Evolutionary conservation across 2,888 invertebrate genomes (phyloP).

Genomic region (Mimachlamys varia): DNA sequence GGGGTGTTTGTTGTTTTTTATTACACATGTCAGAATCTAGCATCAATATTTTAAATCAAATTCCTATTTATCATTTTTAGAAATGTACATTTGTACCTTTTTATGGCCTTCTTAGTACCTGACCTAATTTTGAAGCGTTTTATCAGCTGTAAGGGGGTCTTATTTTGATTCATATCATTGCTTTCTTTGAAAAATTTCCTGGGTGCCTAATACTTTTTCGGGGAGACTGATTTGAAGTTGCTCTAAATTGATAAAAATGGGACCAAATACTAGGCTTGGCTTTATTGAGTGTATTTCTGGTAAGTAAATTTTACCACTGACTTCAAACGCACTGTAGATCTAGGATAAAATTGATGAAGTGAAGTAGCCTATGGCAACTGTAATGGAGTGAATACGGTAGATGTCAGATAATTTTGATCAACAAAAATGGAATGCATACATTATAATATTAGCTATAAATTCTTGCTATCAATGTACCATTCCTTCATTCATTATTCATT

Average conservation of each 20-base stretch:
- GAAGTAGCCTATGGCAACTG: slow-evolving; percentile 10
- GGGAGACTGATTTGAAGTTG: not conserved
- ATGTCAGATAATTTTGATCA: not conserved
- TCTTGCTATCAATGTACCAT: too few relatives aligned
- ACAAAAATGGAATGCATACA: not conserved
- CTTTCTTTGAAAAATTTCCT: not conserved
- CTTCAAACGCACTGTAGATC: slow-evolving; percentile 4
- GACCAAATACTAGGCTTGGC: not conserved
- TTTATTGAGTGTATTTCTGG: not conserved
- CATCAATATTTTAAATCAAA: slow-evolving; percentile 12
- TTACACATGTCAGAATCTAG: not conserved
- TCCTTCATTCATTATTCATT: too few relatives aligned
- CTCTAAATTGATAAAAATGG: not conserved
- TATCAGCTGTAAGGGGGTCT: not conserved
- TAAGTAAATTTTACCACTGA: not conserved
- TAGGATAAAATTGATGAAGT: slow-evolving; percentile 31
- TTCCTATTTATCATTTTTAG: not conserved
- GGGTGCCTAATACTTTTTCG: not conserved
- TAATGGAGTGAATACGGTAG: not conserved
- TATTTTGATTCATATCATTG: not conserved
- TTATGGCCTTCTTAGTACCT: not conserved
- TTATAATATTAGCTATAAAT: too few relatives aligned
- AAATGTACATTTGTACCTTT: not conserved
- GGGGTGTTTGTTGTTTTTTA: not conserved
- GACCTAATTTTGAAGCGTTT: not conserved